A percentile compares a stretch with the other conserved stretches of the same genome.
These are phyloP conservation scores for Natrix natrix DNA, from an alignment of 2,797 vertebrate species.

Conservation along the genomic window DNA sequence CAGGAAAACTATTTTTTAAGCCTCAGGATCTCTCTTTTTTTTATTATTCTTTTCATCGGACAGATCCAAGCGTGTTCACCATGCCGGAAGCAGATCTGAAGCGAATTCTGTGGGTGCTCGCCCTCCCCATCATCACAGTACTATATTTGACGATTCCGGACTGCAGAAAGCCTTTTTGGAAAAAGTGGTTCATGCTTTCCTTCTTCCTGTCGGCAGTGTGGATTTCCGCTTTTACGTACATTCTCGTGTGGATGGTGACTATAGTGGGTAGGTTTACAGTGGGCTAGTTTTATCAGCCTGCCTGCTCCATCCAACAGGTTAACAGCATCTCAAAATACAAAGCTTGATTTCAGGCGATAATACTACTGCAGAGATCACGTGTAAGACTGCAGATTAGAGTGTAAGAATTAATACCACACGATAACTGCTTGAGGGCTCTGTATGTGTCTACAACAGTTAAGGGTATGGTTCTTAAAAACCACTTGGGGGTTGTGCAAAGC, in stretches of 20 bases:
- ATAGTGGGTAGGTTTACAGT: constrained; percentile 81
- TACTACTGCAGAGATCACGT: neutral
- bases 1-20: neutral
- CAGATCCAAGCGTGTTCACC: constrained; percentile 85
- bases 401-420: neutral
- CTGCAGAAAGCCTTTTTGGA: constrained; percentile 90
- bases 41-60: constrained; percentile 51
- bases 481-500: neutral
- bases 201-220: constrained; percentile 95
- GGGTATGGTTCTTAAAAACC: neutral
- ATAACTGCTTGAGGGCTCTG: neutral
- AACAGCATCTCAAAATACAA: neutral
- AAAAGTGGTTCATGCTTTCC: constrained; percentile 86
- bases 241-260: constrained; percentile 98
- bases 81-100: constrained; percentile 89
- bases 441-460: too few species aligned
- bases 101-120: constrained; percentile 91
- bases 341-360: neutral
- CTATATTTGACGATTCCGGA: constrained; percentile 89
- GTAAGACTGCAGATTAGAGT: constrained; percentile 15
- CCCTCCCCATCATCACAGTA: constrained; percentile 84
- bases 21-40: neutral
- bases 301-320: neutral
- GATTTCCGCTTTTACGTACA: constrained; percentile 93
- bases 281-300: neutral